Percentiles rank a stretch among this genome's conserved stretches.
phyloP scores from a whole-genome alignment of 2,113 vertebrate species.

The Corydoras maculifer region DNA sequence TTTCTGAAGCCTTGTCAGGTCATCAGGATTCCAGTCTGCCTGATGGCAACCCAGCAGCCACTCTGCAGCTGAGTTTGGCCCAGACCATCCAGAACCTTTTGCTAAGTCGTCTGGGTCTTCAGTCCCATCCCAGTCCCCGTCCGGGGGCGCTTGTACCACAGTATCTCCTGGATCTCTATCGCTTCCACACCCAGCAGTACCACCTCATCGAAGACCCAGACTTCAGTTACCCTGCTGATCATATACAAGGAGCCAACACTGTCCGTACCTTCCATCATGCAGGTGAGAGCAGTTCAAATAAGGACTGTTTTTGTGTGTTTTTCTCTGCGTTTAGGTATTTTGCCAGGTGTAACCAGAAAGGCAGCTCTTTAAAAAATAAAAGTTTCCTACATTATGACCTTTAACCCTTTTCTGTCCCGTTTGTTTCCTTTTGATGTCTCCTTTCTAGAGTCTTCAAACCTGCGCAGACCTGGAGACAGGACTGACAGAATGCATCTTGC shows the following conservation, averaged over 20 bases:
- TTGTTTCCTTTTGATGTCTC: slow-evolving; percentile 7
- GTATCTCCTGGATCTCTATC: slow-evolving; percentile 72
- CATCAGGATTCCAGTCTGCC: slow-evolving; percentile 57
- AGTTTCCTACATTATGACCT: no score
- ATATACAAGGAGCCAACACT: slow-evolving; percentile 69
- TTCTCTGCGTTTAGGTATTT: slow-evolving; percentile 4
- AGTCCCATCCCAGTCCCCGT: slow-evolving; percentile 62
- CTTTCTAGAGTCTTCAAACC: slow-evolving; percentile 35
- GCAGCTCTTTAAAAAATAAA: no score
- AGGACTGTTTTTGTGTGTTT: slow-evolving; percentile 13
- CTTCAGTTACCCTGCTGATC: slow-evolving; percentile 65
- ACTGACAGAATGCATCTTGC: slow-evolving; percentile 53
- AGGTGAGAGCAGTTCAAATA: slow-evolving; percentile 50
- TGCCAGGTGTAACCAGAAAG: neutral
- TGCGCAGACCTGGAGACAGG: slow-evolving; percentile 35
- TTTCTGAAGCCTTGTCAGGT: slow-evolving; percentile 68
- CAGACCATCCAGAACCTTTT: slow-evolving; percentile 57
- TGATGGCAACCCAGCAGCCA: slow-evolving; percentile 46
- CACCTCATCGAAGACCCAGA: slow-evolving; percentile 63
- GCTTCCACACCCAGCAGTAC: slow-evolving; percentile 67
- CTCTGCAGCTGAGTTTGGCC: slow-evolving; percentile 53
- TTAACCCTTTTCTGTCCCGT: neutral
- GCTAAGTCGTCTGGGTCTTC: slow-evolving; percentile 54
- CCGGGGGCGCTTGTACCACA: slow-evolving; percentile 58
- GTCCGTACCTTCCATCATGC: slow-evolving; percentile 70